Evolutionary conservation across 2,113 vertebrate genomes (phyloP), one percentile per base, ranked within the genome.

Genomic region (Phylloscopus whistleri): DNA sequence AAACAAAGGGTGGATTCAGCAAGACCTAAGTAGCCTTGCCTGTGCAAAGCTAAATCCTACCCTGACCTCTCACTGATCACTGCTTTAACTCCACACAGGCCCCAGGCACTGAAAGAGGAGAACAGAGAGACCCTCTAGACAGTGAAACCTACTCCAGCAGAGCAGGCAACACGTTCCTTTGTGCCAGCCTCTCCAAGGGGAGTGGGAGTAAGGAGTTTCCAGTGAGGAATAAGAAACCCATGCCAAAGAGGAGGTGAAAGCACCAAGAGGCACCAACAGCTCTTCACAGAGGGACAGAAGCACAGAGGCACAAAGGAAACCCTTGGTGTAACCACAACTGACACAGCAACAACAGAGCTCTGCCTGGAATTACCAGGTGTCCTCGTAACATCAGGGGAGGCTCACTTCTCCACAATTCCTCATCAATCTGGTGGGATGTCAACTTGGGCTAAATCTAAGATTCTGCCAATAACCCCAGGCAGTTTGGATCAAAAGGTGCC

Each of bases 221-320:
- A 74, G 15, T 18, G 15, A 82, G 48, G 81, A 70, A 70, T 0
- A 2, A 62, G 31, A 70, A 63, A 59, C 2, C 0, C 0, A 14
- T 26, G 44, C 24, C 59, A 33, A 53, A 76, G 67, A 37, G 52
- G 24, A 64, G 26, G 19, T 35, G 16, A 73, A 90, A 85, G 70
- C 53, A 79, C 35, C 43, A 27, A 53, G 33, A 76, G 14, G 43
- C 18, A 80, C 44, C 53, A 83, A 17, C 5, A 52, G 67, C 22
- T 52, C 62, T 64, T 39, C 44, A 55, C 12, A 68, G 41, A 73
- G 11, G 37, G n/a, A 21, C 13, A 49, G n/a, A 43, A 51, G 16
- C 16, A 78, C 14, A 73, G 24, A 64, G 11, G 11, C 56, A 85
- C 15, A 6, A 69, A 37, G 20, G 23, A n/a, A 66, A 76, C 13